Base-by-base conservation (phyloP, 2,797 vertebrate genomes). In the Acanthurus tractus region DNA sequence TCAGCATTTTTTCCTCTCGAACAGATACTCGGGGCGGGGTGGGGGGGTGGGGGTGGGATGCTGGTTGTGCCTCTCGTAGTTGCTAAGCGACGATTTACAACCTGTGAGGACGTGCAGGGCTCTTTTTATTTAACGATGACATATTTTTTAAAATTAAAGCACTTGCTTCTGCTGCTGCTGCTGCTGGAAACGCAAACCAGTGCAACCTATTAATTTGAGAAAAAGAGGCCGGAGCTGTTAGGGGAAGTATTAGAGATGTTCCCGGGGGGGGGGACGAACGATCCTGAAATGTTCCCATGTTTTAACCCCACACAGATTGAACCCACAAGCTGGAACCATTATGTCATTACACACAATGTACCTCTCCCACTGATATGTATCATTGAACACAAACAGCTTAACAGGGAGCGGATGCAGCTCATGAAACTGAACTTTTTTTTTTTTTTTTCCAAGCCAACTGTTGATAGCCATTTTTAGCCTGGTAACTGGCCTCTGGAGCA, bases 401-500 rank as follows among this genome's bases (percentile, higher is more conserved):
- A 79, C 58, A 74, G 78, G 74, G 83, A 86, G 66, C 46, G 69
- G 83, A 85, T 78, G 67, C 53, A 44, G 82, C 81, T 79, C 73
- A 56, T 84, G 53, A 83, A 88, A 75, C 44, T 11, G 15, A 76
- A 72, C 44, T 74, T 85, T 34, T 74, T 85, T 34, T 29, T 29
- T 29, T 29, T 34, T 34, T 34, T 81, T 81, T 69, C 78, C 81
- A 83, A 83, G 73, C 74, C 64, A 86, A 86, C 85, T 56, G 78
- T 81, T 87, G 76, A 81, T 79, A 74, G 86, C 83, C 93, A 89
- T 92, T 93, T 95, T 92, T 91, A 92, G 90, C 83, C 70, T 66
- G 57, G 74, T 87, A 59, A 79, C 85, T 77, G 86, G 77, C 86
- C 86, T 86, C 85, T 66, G 73, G 84, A 81, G 85, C 81, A 90